A percentile compares a stretch with the other conserved stretches of the same genome.
Evolutionary conservation across 2,888 invertebrate genomes (phyloP).

Genomic region (Ophraella communa): DNA sequence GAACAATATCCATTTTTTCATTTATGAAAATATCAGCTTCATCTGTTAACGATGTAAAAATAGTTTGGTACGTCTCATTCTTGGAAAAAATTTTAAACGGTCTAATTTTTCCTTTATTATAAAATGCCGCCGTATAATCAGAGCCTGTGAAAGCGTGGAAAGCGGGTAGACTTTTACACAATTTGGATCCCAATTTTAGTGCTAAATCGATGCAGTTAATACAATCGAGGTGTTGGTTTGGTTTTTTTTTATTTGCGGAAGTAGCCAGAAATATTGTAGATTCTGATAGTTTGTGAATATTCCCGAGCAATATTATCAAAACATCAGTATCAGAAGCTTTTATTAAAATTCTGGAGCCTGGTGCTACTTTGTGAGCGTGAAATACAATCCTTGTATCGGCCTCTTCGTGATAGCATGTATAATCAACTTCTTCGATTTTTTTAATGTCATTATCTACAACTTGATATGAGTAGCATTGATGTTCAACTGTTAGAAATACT

Average conservation of each 20-base stretch:
- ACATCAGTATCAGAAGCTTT: slow-evolving; percentile 38
- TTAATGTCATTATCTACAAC: slow-evolving; percentile 16
- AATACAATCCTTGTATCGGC: slow-evolving; percentile 42
- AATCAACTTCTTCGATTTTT: slow-evolving; percentile 41
- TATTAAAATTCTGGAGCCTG: slow-evolving; percentile 41
- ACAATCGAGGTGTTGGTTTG: slow-evolving; percentile 34
- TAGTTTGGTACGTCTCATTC: slow-evolving; percentile 43
- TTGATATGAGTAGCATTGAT: slow-evolving; percentile 32
- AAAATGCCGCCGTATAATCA: slow-evolving; percentile 48
- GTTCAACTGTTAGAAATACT: slow-evolving; percentile 33
- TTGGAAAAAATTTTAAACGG: slow-evolving; percentile 45
- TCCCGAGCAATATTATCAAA: slow-evolving; percentile 44
- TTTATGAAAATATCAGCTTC: slow-evolving; percentile 40
- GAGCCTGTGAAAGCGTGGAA: slow-evolving; percentile 49
- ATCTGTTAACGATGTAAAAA: slow-evolving; percentile 49
- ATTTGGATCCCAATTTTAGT: slow-evolving; percentile 37
- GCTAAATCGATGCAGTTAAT: slow-evolving; percentile 43
- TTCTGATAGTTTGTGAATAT: slow-evolving; percentile 43
- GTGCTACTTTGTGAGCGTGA: slow-evolving; percentile 36
- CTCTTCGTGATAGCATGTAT: slow-evolving; percentile 43
- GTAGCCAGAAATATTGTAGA: slow-evolving; percentile 41
- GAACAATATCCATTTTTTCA: slow-evolving; percentile 48
- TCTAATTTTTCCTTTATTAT: slow-evolving; percentile 47
- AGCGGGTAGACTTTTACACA: slow-evolving; percentile 42
- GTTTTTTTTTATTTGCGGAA: slow-evolving; percentile 32